Percentiles rank a stretch among this genome's conserved stretches.
Evolutionary conservation across 2,797 vertebrate species (phyloP).

Genomic region (Cryptoblepharus egeriae): DNA sequence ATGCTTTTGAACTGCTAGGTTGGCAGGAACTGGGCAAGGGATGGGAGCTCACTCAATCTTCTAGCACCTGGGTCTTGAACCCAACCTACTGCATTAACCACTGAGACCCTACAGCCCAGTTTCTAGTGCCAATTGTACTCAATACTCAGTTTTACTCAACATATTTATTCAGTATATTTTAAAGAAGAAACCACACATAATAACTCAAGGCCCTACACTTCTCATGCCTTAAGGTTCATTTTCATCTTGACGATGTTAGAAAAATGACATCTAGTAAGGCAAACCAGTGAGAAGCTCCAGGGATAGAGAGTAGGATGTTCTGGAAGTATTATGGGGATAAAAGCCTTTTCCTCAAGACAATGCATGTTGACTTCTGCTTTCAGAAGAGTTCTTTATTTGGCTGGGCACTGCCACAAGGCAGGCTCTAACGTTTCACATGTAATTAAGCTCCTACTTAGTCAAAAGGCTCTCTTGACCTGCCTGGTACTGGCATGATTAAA

Average conservation of each 20-base stretch:
- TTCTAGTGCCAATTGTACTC: background rate
- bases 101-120: too few species aligned
- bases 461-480: slow-evolving; percentile 57
- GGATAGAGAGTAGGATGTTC: slow-evolving; percentile 25
- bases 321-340: slow-evolving; percentile 42
- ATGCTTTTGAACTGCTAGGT: too few species aligned
- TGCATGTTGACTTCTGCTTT: slow-evolving; percentile 21
- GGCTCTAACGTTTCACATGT: slow-evolving; percentile 49
- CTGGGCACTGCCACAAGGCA: slow-evolving; percentile 40
- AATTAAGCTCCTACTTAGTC: slow-evolving; percentile 59
- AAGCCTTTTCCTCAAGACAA: slow-evolving; percentile 20
- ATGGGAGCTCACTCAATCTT: too few species aligned
- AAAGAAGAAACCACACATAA: background rate
- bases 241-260: slow-evolving; percentile 17
- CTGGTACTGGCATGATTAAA: slow-evolving; percentile 61
- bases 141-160: background rate
- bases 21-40: too few species aligned
- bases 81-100: too few species aligned
- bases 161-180: background rate
- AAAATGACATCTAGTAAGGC: slow-evolving; percentile 21
- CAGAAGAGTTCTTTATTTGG: slow-evolving; percentile 46
- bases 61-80: too few species aligned
- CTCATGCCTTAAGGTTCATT: slow-evolving; percentile 25
- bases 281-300: slow-evolving; percentile 25
- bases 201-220: slow-evolving; percentile 7